Evolutionary conservation across 2,113 vertebrate species (phyloP).

Genomic region (Gymnorhina tibicen): DNA sequence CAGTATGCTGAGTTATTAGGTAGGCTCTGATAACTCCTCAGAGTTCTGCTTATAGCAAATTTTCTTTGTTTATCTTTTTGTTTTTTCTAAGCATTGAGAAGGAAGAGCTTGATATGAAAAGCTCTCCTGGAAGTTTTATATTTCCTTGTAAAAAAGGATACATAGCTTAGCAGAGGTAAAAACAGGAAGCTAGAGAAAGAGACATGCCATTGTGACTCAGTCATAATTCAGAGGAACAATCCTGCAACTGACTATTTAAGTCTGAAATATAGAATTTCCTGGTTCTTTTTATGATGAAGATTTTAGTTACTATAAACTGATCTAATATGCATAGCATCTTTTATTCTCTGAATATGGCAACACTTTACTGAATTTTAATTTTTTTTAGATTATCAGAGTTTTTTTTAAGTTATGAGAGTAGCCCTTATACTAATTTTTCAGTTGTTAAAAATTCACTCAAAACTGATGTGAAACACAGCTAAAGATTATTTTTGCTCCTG

Average conservation of each 20-base stretch:
- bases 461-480: not conserved
- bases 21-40: not conserved
- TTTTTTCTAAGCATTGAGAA: not conserved
- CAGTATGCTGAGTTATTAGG: not conserved
- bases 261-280: not conserved
- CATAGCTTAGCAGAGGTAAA: not conserved
- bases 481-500: not conserved
- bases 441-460: not conserved
- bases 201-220: not conserved
- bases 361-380: not conserved
- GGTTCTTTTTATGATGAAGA: not conserved
- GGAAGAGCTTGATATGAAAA: not conserved
- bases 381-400: not conserved
- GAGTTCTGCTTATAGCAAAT: not conserved
- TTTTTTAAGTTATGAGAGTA: not conserved
- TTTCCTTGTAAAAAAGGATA: not conserved
- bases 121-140: not conserved
- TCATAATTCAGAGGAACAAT: not conserved
- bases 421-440: not conserved
- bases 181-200: not conserved
- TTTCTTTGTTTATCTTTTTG: not conserved
- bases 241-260: not conserved
- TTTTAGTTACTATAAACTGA: not conserved
- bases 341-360: not conserved
- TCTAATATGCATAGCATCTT: not conserved